Conservation (phyloP, 2,113 vertebrate genomes). For the Cygnus atratus region DNA sequence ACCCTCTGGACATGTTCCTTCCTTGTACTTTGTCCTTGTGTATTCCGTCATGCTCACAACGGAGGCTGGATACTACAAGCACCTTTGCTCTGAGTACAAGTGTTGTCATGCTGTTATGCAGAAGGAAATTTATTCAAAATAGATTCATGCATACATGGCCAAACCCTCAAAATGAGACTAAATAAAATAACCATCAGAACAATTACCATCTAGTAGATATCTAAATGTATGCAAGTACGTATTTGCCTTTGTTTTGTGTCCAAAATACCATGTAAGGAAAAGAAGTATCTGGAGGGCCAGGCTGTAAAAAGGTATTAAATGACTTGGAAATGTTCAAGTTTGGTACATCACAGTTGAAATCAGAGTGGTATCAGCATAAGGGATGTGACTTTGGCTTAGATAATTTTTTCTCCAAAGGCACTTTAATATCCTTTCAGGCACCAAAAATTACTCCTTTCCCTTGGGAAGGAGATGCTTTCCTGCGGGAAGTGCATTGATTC, state of each 20-base stretch:
- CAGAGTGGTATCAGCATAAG: neutral
- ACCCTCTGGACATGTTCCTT: neutral
- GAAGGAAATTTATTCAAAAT: neutral
- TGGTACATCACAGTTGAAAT: neutral
- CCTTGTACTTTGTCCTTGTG: neutral
- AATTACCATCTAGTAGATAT: neutral
- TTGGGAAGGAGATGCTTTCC: conserved; percentile 15
- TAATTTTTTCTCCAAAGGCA: conserved; percentile 34
- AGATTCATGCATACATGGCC: neutral
- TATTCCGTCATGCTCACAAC: neutral
- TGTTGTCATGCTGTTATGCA: neutral
- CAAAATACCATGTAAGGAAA: neutral
- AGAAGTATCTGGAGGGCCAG: neutral
- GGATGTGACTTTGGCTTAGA: neutral
- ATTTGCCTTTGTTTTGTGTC: neutral
- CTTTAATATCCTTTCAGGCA: conserved; percentile 35
- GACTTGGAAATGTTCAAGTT: neutral
- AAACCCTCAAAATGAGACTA: neutral
- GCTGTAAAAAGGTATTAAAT: neutral
- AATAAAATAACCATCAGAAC: neutral
- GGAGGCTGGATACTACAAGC: neutral
- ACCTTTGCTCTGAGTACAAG: neutral
- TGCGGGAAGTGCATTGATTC: conserved; percentile 3
- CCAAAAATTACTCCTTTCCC: conserved; percentile 4
- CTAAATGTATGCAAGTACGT: neutral